Conservation (phyloP, 1,140 invertebrate genomes). For the Sitophilus oryzae region DNA sequence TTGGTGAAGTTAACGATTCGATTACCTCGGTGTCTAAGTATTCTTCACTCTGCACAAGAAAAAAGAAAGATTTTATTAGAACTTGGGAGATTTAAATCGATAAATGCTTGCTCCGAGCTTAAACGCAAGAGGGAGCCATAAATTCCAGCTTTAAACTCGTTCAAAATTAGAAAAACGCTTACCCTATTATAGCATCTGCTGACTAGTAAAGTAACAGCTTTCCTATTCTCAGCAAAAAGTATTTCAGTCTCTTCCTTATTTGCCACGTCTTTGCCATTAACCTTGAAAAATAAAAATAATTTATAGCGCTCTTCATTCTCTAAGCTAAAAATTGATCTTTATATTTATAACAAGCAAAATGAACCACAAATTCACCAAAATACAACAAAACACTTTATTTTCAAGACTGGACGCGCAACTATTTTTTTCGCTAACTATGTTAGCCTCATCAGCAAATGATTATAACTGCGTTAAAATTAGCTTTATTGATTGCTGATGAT, state of each 20-base stretch:
- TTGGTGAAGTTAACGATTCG: slow-evolving; percentile 29
- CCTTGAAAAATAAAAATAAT: slow-evolving; percentile 34
- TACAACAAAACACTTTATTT: too few relatives aligned
- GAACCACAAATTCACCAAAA: too few relatives aligned
- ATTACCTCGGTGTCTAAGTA: slow-evolving; percentile 33
- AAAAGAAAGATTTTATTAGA: background rate
- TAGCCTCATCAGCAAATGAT: too few relatives aligned
- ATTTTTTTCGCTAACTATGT: too few relatives aligned
- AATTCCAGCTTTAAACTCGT: background rate
- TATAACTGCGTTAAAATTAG: too few relatives aligned
- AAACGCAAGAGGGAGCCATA: background rate
- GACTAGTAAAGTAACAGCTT: slow-evolving; percentile 51
- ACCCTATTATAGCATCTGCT: slow-evolving; percentile 53
- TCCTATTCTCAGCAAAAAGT: slow-evolving; percentile 50
- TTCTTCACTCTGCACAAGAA: slow-evolving; percentile 34
- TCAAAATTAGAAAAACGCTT: slow-evolving; percentile 23
- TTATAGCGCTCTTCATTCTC: background rate
- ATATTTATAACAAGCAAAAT: too few relatives aligned
- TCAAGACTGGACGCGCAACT: too few relatives aligned
- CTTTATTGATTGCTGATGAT: too few relatives aligned
- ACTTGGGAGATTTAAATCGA: background rate
- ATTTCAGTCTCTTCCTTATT: slow-evolving; percentile 53
- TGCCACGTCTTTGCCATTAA: slow-evolving; percentile 53
- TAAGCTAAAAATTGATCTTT: background rate
- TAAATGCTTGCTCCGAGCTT: background rate